These are phyloP conservation scores for Brachionus plicatilis DNA, from an alignment of 1,140 invertebrate genomes.

Conservation along the genomic window DNA sequence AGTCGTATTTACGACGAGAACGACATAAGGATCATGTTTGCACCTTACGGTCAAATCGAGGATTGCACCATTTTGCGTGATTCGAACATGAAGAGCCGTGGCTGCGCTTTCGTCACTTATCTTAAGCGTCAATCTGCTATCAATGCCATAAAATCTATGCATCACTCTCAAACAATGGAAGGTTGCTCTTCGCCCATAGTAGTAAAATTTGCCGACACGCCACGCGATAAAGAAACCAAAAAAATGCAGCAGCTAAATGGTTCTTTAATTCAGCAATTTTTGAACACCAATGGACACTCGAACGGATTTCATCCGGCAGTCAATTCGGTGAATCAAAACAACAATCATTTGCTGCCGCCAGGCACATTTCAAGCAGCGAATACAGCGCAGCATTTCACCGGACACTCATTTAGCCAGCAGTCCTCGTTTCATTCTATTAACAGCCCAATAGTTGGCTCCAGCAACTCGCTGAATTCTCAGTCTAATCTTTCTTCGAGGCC, in stretches of 20 bases:
- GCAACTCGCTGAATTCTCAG: background rate
- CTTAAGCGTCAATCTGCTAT: slow-evolving; percentile 89
- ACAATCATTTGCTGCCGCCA: background rate
- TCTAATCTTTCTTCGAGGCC: background rate
- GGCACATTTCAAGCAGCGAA: background rate
- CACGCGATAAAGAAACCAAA: slow-evolving; percentile 94
- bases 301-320: background rate
- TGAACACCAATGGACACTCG: background rate
- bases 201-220: slow-evolving; percentile 98
- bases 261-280: slow-evolving; percentile 87
- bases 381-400: background rate
- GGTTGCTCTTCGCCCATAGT: slow-evolving; percentile 63
- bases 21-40: slow-evolving; percentile 13
- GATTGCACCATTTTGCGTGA: slow-evolving; percentile 32
- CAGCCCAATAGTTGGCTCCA: background rate
- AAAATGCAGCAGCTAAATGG: slow-evolving; percentile 99
- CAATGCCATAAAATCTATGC: slow-evolving; percentile 89
- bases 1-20: slow-evolving; percentile 1
- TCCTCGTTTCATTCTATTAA: background rate
- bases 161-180: slow-evolving; percentile 98
- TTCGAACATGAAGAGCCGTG: slow-evolving; percentile 44
- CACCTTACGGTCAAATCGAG: slow-evolving; percentile 29
- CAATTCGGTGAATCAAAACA: background rate
- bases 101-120: slow-evolving; percentile 97
- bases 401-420: background rate